A percentile compares a stretch with the other conserved stretches of the same genome.
Evolutionary conservation across 2,888 invertebrate genomes (phyloP).

Genomic region (Yponomeuta cagnagella): DNA sequence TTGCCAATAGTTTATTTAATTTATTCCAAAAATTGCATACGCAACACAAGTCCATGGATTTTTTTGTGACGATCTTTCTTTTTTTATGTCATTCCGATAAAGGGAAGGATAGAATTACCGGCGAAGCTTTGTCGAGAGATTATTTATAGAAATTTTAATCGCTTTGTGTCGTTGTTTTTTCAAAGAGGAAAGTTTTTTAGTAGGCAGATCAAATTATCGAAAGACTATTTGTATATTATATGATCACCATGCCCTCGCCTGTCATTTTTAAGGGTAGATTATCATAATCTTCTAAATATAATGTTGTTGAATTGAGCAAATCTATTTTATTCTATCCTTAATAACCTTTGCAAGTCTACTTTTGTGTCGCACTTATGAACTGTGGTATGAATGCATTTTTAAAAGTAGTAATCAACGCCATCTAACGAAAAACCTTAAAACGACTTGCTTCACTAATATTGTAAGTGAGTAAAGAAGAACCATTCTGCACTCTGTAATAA

Average conservation of each 20-base stretch:
- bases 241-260: no score
- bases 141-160: conserved; percentile 73
- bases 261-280: no score
- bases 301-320: no score
- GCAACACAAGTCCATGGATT: conserved; percentile 40
- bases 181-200: conserved; percentile 43
- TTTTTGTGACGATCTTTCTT: conserved; percentile 36
- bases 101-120: conserved; percentile 70
- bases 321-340: no score
- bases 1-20: neutral
- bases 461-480: conserved; percentile 8
- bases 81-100: conserved; percentile 69
- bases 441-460: conserved; percentile 35
- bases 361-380: no score
- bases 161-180: conserved; percentile 55
- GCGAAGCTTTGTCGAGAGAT: conserved; percentile 64
- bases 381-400: neutral
- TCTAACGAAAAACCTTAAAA: conserved; percentile 51
- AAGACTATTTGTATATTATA: neutral
- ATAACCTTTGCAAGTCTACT: no score
- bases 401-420: conserved; percentile 43
- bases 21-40: neutral
- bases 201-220: conserved; percentile 23
- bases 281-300: no score
- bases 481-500: neutral